phyloP scores from a whole-genome alignment of 2,888 invertebrate genomes.

The Proisotoma minuta region DNA sequence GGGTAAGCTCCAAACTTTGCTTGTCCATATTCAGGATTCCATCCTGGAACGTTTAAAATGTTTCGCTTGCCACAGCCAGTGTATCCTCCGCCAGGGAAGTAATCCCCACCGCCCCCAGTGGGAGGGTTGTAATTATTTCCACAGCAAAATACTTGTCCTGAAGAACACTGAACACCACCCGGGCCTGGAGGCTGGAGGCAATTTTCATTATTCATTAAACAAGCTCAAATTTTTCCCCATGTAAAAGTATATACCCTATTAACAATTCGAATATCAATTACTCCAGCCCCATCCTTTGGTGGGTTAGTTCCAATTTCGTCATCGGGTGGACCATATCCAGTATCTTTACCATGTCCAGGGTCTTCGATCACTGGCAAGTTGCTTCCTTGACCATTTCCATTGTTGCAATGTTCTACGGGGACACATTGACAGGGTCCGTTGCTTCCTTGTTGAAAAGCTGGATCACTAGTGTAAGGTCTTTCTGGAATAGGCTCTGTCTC shows the following conservation, averaged over 20 bases:
- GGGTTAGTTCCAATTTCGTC: constrained; percentile 16
- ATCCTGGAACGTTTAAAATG: constrained; percentile 36
- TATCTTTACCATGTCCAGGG: constrained; percentile 9
- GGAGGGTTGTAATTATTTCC: neutral
- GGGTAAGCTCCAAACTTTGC: constrained; percentile 67
- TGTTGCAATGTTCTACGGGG: constrained; percentile 20
- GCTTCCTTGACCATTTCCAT: constrained; percentile 14
- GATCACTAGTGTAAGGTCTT: neutral
- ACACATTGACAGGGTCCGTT: constrained; percentile 23
- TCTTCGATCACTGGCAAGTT: constrained; percentile 9
- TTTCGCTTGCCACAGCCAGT: constrained; percentile 35
- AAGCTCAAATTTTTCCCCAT: neutral
- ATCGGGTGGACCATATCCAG: constrained; percentile 24
- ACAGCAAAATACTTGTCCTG: constrained; percentile 43
- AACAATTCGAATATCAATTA: constrained; percentile 47
- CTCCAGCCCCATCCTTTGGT: constrained; percentile 44
- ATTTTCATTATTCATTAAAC: neutral
- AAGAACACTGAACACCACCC: constrained; percentile 35
- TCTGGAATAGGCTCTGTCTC: constrained; percentile 18
- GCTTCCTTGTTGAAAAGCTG: constrained; percentile 5
- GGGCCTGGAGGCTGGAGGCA: constrained; percentile 37
- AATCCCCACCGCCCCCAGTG: constrained; percentile 7
- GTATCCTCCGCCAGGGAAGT: constrained; percentile 19
- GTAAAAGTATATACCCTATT: constrained; percentile 38
- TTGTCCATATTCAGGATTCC: constrained; percentile 44